Percentiles rank a stretch among this genome's conserved stretches.
These are phyloP conservation scores for Saguinus oedipus DNA, from an alignment of 2,797 vertebrate species.

Conservation along the genomic window DNA sequence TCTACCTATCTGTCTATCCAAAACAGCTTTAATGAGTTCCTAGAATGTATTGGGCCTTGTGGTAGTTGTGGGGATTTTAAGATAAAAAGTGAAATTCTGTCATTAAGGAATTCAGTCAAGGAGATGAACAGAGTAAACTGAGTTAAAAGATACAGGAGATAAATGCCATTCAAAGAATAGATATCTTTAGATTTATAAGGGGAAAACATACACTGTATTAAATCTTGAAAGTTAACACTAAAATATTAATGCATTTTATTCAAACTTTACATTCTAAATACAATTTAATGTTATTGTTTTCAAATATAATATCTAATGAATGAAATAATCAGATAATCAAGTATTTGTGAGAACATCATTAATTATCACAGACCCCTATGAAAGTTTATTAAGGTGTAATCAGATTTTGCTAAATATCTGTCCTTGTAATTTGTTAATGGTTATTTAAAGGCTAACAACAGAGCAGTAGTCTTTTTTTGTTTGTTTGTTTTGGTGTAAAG, in stretches of 20 bases:
- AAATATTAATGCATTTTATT: conserved; percentile 24
- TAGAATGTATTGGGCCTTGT: neutral
- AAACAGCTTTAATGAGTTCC: neutral
- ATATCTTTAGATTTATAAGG: neutral
- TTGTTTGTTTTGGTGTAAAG: neutral
- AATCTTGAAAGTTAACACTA: neutral
- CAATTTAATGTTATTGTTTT: neutral
- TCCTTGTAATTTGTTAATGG: neutral
- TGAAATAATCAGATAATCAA: neutral
- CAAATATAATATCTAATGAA: neutral
- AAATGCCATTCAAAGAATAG: neutral
- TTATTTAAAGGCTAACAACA: conserved; percentile 19
- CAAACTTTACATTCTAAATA: neutral
- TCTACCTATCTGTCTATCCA: neutral
- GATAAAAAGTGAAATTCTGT: neutral
- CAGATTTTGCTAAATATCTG: neutral
- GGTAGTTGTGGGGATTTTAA: neutral
- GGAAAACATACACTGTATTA: neutral
- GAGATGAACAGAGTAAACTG: neutral
- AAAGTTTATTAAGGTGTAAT: neutral
- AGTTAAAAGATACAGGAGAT: neutral
- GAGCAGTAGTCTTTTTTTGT: neutral
- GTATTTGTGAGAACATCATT: neutral
- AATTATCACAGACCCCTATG: neutral
- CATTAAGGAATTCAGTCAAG: neutral